phyloP scores from a whole-genome alignment of 2,888 invertebrate genomes.

The Scaptomyza polygonia region DNA sequence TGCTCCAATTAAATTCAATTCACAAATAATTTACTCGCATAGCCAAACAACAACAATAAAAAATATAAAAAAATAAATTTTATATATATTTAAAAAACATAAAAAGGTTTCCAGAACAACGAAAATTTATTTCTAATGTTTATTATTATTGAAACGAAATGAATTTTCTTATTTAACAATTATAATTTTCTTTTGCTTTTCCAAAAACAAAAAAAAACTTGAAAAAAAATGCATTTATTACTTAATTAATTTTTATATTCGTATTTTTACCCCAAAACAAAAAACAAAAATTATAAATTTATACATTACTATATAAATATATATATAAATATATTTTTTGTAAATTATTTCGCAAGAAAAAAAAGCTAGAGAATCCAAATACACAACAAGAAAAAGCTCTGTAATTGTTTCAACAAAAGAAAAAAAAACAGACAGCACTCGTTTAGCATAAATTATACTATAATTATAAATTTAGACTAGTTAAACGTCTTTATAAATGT shows the following conservation, averaged over 20 bases:
- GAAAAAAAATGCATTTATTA: slow-evolving; percentile 74
- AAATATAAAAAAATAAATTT: slow-evolving; percentile 6
- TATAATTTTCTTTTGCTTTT: slow-evolving; percentile 68
- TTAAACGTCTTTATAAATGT: slow-evolving; percentile 68
- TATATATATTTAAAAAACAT: slow-evolving; percentile 10
- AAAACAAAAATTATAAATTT: slow-evolving; percentile 1
- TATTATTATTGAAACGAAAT: slow-evolving; percentile 36
- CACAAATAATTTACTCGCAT: slow-evolving; percentile 34
- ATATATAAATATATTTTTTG: slow-evolving; percentile 66
- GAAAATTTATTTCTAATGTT: slow-evolving; percentile 66
- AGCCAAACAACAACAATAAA: slow-evolving; percentile 17
- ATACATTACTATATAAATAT: slow-evolving; percentile 49
- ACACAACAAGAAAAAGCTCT: slow-evolving; percentile 38
- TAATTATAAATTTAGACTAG: slow-evolving; percentile 74
- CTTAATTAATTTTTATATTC: slow-evolving; percentile 78
- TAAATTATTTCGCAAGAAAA: slow-evolving; percentile 72
- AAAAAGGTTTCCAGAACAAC: slow-evolving; percentile 77
- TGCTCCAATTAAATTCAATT: slow-evolving; percentile 49
- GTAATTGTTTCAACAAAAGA: slow-evolving; percentile 62
- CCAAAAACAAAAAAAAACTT: slow-evolving; percentile 51
- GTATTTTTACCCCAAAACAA: slow-evolving; percentile 52
- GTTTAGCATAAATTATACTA: slow-evolving; percentile 74
- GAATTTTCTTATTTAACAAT: neutral
- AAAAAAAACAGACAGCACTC: slow-evolving; percentile 60
- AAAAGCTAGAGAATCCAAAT: slow-evolving; percentile 75